Evolutionary conservation across 1,140 invertebrate genomes (phyloP).

Genomic region (Drosophila repletoides): DNA sequence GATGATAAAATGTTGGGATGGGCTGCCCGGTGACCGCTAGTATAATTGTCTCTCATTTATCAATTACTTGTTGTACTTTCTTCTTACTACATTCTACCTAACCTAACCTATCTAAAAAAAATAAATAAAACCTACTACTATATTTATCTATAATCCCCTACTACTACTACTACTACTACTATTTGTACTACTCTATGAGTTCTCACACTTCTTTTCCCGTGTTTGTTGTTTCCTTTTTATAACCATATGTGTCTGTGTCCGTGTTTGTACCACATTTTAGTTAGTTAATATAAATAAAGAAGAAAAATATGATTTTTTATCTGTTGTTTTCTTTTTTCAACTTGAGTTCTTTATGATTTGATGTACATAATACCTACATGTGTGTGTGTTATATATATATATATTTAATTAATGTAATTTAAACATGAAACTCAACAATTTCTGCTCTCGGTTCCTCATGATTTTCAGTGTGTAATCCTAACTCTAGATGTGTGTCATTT

Average conservation of each 20-base stretch:
- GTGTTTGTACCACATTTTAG: conserved; percentile 68
- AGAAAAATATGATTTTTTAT: no score
- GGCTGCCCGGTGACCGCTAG: conserved; percentile 83
- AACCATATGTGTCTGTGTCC: conserved; percentile 61
- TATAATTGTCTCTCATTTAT: conserved; percentile 81
- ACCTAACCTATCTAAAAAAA: conserved; percentile 63
- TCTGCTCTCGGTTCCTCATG: conserved; percentile 74
- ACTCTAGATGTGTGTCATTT: conserved; percentile 66
- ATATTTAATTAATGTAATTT: conserved; percentile 81
- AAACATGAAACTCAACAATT: conserved; percentile 81
- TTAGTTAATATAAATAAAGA: no score
- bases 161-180: conserved; percentile 68
- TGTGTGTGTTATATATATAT: conserved; percentile 72
- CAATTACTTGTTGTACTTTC: conserved; percentile 80
- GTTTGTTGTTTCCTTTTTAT: conserved; percentile 64
- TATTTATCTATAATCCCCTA: neutral
- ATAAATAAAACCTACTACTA: conserved; percentile 54
- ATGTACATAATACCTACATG: conserved; percentile 44
- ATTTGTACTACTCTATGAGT: conserved; percentile 79
- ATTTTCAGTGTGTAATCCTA: conserved; percentile 57
- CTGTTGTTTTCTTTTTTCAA: conserved; percentile 30
- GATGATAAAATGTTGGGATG: conserved; percentile 83
- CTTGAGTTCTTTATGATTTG: conserved; percentile 7
- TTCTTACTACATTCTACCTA: conserved; percentile 77
- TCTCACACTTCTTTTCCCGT: conserved; percentile 48